Percentiles rank a stretch among this genome's conserved stretches.
Evolutionary conservation across 2,888 invertebrate genomes (phyloP).

Genomic region (Cryptocephalus moraei): DNA sequence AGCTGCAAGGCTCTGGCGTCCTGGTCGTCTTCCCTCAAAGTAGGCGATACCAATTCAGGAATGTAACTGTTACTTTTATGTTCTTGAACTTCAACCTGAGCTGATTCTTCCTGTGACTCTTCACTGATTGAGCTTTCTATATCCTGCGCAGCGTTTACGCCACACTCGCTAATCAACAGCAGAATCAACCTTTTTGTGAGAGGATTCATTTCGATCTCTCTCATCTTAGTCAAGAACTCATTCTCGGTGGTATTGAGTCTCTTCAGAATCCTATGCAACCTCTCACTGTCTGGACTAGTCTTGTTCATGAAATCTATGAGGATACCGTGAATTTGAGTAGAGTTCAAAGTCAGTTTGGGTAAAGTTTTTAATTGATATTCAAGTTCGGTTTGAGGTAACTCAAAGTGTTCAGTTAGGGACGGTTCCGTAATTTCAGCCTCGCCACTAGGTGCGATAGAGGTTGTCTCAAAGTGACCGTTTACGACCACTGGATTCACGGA

Average conservation of each 20-base stretch:
- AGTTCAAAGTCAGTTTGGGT: constrained; percentile 28
- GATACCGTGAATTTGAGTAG: constrained; percentile 32
- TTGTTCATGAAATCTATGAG: constrained; percentile 43
- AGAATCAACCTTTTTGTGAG: constrained; percentile 64
- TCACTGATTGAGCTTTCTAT: constrained; percentile 9
- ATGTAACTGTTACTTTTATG: constrained; percentile 9
- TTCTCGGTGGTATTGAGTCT: constrained; percentile 65
- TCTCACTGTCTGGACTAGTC: constrained; percentile 53
- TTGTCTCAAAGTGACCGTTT: constrained; percentile 46
- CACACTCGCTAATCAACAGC: constrained; percentile 67
- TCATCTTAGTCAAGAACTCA: constrained; percentile 71
- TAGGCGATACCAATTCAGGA: constrained; percentile 20
- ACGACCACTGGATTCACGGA: constrained; percentile 61
- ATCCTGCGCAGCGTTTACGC: constrained; percentile 40
- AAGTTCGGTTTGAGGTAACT: constrained; percentile 19
- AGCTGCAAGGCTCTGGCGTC: constrained; percentile 74
- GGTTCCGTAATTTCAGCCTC: constrained; percentile 15
- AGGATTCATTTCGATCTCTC: constrained; percentile 67
- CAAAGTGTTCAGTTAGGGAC: neutral
- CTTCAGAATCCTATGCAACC: constrained; percentile 67
- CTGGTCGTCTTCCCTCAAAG: constrained; percentile 39
- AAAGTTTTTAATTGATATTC: constrained; percentile 39
- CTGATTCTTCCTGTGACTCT: neutral
- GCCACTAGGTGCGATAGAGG: constrained; percentile 13
- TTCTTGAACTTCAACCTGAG: neutral